Percentiles rank a stretch among this genome's conserved stretches.
Conservation (phyloP, 2,113 vertebrate genomes). For the Raphicerus campestris region DNA sequence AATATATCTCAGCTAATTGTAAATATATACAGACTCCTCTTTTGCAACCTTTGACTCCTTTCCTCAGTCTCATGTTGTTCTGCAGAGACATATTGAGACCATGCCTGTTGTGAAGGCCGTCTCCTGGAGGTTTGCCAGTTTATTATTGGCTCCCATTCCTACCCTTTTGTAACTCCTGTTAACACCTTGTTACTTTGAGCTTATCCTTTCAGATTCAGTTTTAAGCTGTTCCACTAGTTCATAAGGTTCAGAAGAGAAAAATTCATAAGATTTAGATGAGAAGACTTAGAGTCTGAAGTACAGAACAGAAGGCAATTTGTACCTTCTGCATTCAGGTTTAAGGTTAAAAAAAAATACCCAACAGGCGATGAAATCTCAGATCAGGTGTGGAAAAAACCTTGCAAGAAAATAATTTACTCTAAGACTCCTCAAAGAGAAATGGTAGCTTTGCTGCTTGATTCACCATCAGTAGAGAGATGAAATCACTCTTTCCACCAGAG, state of each 20-base stretch:
- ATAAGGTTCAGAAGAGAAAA: not conserved
- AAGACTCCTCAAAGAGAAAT: slow-evolving; percentile 10
- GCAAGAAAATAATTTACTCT: not conserved
- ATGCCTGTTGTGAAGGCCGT: not conserved
- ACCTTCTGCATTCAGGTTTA: slow-evolving; percentile 1
- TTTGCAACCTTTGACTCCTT: not conserved
- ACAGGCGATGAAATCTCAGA: not conserved
- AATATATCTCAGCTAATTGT: not conserved
- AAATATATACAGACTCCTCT: not conserved
- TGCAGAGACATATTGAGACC: not conserved
- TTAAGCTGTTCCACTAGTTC: not conserved
- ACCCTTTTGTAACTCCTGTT: not conserved
- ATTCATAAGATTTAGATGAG: not conserved
- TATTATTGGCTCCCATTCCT: not conserved
- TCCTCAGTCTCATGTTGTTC: not conserved
- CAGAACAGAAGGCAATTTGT: not conserved
- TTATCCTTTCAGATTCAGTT: not conserved
- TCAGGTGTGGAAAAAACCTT: not conserved
- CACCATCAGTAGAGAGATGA: not conserved
- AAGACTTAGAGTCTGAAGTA: not conserved
- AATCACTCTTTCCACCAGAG: not conserved
- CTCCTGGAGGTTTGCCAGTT: not conserved
- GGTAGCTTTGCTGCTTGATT: not conserved
- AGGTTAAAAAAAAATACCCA: not conserved
- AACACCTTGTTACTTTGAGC: not conserved